Percentiles rank a stretch among this genome's conserved stretches.
Evolutionary conservation across 2,113 vertebrate genomes (phyloP).

Genomic region (Microtus pennsylvanicus): DNA sequence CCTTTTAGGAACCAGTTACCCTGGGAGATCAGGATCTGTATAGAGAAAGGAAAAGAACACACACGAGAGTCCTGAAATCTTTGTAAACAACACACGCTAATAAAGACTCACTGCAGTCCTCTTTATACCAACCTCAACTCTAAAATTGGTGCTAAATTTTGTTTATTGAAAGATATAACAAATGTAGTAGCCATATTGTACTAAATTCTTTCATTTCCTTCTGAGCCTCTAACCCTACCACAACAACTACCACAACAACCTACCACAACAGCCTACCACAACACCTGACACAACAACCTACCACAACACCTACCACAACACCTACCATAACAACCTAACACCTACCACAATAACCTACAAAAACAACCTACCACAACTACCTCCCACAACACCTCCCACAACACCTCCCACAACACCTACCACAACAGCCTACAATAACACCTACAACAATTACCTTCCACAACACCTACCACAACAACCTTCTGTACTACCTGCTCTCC

Average conservation of each 20-base stretch:
- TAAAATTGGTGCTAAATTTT: not conserved
- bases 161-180: not conserved
- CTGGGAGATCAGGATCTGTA: not conserved
- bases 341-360: not conserved
- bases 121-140: conserved; percentile 25
- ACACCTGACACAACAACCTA: not conserved
- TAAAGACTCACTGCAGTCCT: not conserved
- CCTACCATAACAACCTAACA: no score
- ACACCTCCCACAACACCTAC: no score
- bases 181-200: not conserved
- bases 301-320: no score
- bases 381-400: no score
- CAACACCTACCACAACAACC: not conserved
- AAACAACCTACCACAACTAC: not conserved
- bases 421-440: not conserved
- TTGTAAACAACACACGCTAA: not conserved
- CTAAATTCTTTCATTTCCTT: conserved; percentile 30
- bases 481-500: not conserved
- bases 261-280: not conserved
- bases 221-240: conserved; percentile 15
- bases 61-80: not conserved
- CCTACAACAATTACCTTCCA: not conserved
- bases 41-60: not conserved
- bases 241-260: no score
- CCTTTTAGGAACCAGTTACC: not conserved